These are phyloP conservation scores for Zeuzera pyrina DNA, from an alignment of 2,888 invertebrate species.

Conservation along the genomic window DNA sequence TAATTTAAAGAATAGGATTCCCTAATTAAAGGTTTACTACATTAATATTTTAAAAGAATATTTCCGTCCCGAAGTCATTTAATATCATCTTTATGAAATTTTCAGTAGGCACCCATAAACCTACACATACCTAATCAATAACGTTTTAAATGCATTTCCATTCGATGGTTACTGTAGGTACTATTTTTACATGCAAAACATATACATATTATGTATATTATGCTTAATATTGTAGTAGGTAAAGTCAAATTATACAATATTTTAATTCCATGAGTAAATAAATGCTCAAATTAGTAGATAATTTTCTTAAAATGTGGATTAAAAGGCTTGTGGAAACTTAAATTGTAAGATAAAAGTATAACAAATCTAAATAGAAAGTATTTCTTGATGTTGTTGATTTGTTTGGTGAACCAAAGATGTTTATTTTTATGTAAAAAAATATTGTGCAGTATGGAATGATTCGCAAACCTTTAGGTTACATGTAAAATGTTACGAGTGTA, in stretches of 20 bases:
- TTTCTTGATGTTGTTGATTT: conserved; percentile 51
- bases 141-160: no score
- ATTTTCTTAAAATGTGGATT: conserved; percentile 40
- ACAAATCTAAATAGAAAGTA: conserved; percentile 34
- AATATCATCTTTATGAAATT: no score
- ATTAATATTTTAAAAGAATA: conserved; percentile 50
- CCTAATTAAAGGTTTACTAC: no score
- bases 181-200: no score
- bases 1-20: no score
- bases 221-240: conserved; percentile 30
- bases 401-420: conserved; percentile 67
- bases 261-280: conserved; percentile 5
- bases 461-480: conserved; percentile 48
- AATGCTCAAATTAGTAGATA: conserved; percentile 46
- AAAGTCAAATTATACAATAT: conserved; percentile 30
- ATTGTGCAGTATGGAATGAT: conserved; percentile 49
- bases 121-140: no score
- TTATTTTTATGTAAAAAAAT: conserved; percentile 55
- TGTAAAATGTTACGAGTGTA: conserved; percentile 62
- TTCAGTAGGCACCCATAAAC: no score
- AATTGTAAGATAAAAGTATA: conserved; percentile 26
- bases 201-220: neutral
- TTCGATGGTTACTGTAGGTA: no score
- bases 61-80: conserved; percentile 71
- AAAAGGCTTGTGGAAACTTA: conserved; percentile 54